A percentile compares a stretch with the other conserved stretches of the same genome.
Conservation (phyloP, 2,113 vertebrate genomes). For the Crypturellus undulatus region DNA sequence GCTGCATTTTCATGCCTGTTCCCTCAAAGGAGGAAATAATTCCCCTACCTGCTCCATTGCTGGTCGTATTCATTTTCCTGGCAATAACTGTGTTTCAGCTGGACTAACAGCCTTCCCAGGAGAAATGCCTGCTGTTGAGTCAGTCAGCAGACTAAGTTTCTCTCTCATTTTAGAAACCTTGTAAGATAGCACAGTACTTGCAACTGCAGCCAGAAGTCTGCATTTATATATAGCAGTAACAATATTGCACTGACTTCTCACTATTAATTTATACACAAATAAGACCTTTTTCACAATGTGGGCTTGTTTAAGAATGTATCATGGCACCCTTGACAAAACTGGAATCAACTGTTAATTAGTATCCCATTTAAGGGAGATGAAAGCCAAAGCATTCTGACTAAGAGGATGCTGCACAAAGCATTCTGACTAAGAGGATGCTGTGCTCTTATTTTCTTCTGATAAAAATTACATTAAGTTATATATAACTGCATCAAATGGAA, state of each 20-base stretch:
- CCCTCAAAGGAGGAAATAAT: not conserved
- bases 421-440: not conserved
- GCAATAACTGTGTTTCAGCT: not conserved
- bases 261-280: not conserved
- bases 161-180: not conserved
- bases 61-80: not conserved
- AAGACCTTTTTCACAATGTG: not conserved
- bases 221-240: not conserved
- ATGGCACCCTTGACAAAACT: not conserved
- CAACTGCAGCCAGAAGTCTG: not conserved
- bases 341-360: constrained; percentile 32
- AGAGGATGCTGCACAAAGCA: not conserved
- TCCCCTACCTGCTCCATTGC: not conserved
- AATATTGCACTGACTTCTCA: not conserved
- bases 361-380: constrained; percentile 24
- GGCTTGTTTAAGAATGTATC: not conserved
- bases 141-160: not conserved
- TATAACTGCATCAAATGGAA: constrained; percentile 75
- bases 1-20: not conserved
- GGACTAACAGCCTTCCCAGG: not conserved
- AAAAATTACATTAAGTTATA: constrained; percentile 55
- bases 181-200: not conserved
- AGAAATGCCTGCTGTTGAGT: not conserved
- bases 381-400: constrained; percentile 24
- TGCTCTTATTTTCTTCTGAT: not conserved